Conservation (phyloP, 2,888 invertebrate genomes). For the Rotaria macrura region DNA sequence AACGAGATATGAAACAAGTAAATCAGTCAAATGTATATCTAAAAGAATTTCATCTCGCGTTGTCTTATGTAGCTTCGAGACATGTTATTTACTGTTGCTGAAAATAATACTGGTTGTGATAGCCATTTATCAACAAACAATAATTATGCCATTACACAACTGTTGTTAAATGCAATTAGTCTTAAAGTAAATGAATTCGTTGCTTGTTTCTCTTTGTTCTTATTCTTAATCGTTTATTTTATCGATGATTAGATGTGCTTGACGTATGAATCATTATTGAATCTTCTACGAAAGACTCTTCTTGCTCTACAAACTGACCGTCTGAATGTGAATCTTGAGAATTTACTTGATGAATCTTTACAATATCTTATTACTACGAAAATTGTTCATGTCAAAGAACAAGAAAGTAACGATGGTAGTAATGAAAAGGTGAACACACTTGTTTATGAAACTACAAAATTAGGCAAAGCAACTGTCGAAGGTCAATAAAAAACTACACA, state of each 20-base stretch:
- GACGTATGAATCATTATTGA: background rate
- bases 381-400: background rate
- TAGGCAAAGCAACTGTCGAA: slow-evolving; percentile 73
- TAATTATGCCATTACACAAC: background rate
- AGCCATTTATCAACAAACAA: background rate
- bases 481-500: slow-evolving; percentile 49
- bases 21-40: too few species aligned
- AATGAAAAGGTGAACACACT: background rate
- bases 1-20: background rate
- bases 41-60: too few species aligned
- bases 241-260: background rate
- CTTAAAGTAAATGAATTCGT: background rate
- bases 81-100: background rate
- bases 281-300: slow-evolving; percentile 52
- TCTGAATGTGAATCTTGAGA: slow-evolving; percentile 18
- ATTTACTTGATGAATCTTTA: slow-evolving; percentile 22
- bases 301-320: slow-evolving; percentile 21
- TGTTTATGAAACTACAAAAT: slow-evolving; percentile 43
- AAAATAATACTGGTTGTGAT: background rate
- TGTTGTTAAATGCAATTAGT: background rate
- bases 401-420: background rate
- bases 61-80: background rate
- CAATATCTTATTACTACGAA: slow-evolving; percentile 27
- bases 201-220: background rate
- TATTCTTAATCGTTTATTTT: background rate